phyloP scores from a whole-genome alignment of 2,888 invertebrate species.

The Caenorhabditis sp. region DNA sequence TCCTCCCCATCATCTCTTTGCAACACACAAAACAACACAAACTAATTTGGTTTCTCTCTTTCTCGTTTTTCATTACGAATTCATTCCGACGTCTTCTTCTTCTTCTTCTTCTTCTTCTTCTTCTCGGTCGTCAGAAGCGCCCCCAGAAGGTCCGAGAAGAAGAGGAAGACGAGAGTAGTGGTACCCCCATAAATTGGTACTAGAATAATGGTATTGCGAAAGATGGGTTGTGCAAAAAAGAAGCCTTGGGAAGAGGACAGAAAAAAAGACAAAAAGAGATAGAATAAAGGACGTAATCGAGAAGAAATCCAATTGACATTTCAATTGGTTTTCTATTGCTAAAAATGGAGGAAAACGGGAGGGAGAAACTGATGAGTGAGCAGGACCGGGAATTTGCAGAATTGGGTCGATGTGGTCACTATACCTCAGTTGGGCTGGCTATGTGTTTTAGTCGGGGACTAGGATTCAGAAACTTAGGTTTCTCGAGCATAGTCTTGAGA shows the following conservation, averaged over 20 bases:
- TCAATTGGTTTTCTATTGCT: constrained; percentile 49
- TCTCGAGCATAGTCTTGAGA: neutral
- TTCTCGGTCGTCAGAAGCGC: constrained; percentile 4
- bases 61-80: constrained; percentile 47
- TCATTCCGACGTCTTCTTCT: constrained; percentile 34
- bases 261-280: neutral
- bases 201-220: constrained; percentile 40
- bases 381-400: constrained; percentile 3
- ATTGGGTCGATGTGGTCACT: neutral
- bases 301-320: constrained; percentile 39
- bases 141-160: constrained; percentile 5
- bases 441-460: neutral
- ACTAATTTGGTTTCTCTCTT: constrained; percentile 50
- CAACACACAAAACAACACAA: constrained; percentile 34
- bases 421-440: neutral
- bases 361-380: neutral
- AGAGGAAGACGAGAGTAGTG: neutral
- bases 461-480: neutral
- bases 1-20: neutral
- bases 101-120: neutral
- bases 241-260: neutral
- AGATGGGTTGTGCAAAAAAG: constrained; percentile 23
- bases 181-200: constrained; percentile 40
- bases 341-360: neutral
- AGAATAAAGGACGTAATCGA: constrained; percentile 20